Percentiles rank a stretch among this genome's conserved stretches.
Evolutionary conservation across 2,797 vertebrate genomes (phyloP).

Genomic region (Erpetoichthys calabaricus): DNA sequence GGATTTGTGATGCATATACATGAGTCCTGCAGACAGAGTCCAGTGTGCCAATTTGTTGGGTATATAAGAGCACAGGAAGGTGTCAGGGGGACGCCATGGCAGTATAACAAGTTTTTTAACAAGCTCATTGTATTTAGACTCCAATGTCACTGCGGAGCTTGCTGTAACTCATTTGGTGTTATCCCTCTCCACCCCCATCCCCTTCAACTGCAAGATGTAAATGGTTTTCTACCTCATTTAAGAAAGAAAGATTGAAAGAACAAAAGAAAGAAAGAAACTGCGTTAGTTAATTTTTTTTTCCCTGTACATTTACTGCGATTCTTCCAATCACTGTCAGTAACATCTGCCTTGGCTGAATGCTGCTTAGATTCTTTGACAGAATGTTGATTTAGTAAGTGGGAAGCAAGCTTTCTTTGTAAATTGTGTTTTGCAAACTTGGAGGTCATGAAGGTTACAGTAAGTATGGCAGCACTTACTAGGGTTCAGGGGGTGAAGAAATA

Average conservation of each 20-base stretch:
- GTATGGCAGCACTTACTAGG: too few species aligned
- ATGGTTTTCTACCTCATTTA: conserved; percentile 41
- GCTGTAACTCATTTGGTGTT: conserved; percentile 41
- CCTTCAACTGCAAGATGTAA: conserved; percentile 42
- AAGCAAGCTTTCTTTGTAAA: not conserved
- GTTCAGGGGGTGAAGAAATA: too few species aligned
- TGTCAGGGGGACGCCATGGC: conserved; percentile 63
- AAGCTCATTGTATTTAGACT: conserved; percentile 72
- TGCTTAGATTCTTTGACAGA: conserved; percentile 14
- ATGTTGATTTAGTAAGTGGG: not conserved
- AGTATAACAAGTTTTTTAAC: conserved; percentile 79
- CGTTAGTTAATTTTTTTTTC: conserved; percentile 6
- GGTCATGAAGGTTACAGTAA: not conserved
- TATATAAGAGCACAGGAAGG: conserved; percentile 67
- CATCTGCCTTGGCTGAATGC: too few species aligned
- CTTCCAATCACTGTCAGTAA: conserved; percentile 39
- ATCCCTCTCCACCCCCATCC: conserved; percentile 9
- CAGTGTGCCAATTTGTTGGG: conserved; percentile 86
- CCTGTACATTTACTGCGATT: conserved; percentile 33
- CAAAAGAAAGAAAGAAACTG: conserved; percentile 13
- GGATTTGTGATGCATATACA: conserved; percentile 88
- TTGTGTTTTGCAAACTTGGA: not conserved
- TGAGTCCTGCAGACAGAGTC: conserved; percentile 54
- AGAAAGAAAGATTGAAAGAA: conserved; percentile 18
- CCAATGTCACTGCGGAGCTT: conserved; percentile 49